Base-by-base conservation (phyloP, 1,140 invertebrate species). In the Drosophila asahinai region DNA sequence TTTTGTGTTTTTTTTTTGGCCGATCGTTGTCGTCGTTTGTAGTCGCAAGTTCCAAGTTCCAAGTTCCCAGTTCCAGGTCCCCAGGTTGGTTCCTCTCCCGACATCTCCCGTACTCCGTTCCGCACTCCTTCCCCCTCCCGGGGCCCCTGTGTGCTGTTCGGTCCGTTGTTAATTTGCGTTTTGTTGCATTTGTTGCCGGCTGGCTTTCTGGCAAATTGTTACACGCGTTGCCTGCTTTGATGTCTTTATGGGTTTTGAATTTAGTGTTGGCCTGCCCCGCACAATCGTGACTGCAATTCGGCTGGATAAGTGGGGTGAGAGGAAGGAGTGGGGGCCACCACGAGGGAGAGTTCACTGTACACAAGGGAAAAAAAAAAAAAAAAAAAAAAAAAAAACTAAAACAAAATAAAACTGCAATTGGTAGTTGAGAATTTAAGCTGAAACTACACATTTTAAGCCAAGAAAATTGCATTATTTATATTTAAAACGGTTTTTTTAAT, bases 181-280 rank as follows among this genome's bases (percentile, higher is more conserved):
- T 89, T 90, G 84, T 90, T 89, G 81, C 84, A 72, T 89, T 87
- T 84, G 67, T 58, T 81, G 74, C 59, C 71, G 63, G 73, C 52
- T 77, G 73, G 78, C 75, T 82, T 77, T 77, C 82, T 91, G 86
- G 86, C 86, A 90, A 90, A 90, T 90, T 90, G 86, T 90, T 90
- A 90, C 86, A 90, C 86, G 86, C 86, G 87, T 91, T 91, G 89
- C 76, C 76, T 91, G 83, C 77, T 89, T 89, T 89, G 84, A 89
- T 89, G 84, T 89, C 86, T 89, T 90, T 89, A 90, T 89, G 84
- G 84, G 86, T 89, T 89, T 90, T 87, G 86, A 84, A 87, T 89
- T 89, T 90, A 87, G 70, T 73, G 70, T 73, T 89, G 81, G 86
- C 73, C 81, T 81, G 80, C 80, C 73, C 68, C 72, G 63, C 77